These are phyloP conservation scores for Brachionus calyciflorus DNA, from an alignment of 1,140 invertebrate genomes.

Conservation along the genomic window DNA sequence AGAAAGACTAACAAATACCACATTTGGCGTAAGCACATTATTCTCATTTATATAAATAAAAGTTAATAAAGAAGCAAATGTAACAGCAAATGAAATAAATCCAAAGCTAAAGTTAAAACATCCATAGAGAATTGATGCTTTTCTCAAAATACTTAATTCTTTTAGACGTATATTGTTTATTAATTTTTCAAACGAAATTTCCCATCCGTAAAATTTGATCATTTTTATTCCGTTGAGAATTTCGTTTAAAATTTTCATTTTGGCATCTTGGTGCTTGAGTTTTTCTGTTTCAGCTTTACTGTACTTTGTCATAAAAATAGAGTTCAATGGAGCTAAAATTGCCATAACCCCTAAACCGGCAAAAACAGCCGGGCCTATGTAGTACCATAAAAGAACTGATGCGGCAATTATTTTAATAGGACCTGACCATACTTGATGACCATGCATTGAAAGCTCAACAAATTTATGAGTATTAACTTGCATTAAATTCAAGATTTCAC, in stretches of 20 bases:
- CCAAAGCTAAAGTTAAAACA: not conserved
- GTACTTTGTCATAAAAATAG: conserved; percentile 76
- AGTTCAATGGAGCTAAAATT: conserved; percentile 69
- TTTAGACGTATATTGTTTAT: conserved; percentile 56
- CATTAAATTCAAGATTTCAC: conserved; percentile 67
- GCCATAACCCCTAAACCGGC: conserved; percentile 61
- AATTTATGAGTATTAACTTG: conserved; percentile 64
- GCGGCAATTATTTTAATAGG: conserved; percentile 83
- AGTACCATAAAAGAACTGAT: conserved; percentile 83
- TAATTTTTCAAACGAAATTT: conserved; percentile 61
- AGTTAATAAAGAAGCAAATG: conserved; percentile 56
- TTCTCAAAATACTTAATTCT: conserved; percentile 62
- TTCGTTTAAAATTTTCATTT: conserved; percentile 62
- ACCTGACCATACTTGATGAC: conserved; percentile 94
- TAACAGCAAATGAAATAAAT: conserved; percentile 9
- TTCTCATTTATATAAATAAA: conserved; percentile 57
- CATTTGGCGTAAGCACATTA: conserved; percentile 56
- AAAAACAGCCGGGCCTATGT: conserved; percentile 62
- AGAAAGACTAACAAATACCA: conserved; percentile 86
- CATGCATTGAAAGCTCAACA: conserved; percentile 66
- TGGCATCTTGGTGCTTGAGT: conserved; percentile 65
- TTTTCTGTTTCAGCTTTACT: conserved; percentile 62
- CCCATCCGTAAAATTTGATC: conserved; percentile 59
- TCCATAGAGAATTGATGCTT: conserved; percentile 38
- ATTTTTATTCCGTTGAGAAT: conserved; percentile 61